phyloP scores from a whole-genome alignment of 2,888 invertebrate species.

The Lottia scabra region DNA sequence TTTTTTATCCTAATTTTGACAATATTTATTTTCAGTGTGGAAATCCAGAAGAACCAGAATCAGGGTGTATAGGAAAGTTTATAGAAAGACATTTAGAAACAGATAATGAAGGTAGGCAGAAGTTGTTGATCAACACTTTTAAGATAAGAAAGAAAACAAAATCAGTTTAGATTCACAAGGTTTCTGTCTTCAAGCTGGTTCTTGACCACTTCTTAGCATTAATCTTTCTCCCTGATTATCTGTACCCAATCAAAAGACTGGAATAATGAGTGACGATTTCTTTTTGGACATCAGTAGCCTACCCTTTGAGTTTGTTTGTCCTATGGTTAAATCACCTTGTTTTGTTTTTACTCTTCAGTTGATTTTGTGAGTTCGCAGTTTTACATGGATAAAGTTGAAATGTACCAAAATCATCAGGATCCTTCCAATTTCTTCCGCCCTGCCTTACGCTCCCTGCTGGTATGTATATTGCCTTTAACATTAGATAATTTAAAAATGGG shows the following conservation, averaged over 20 bases:
- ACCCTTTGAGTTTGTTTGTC: too few species aligned
- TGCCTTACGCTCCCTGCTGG: slow-evolving; percentile 62
- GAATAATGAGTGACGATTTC: too few species aligned
- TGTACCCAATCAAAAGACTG: too few species aligned
- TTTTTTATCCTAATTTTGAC: too few species aligned
- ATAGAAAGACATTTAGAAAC: slow-evolving; percentile 52
- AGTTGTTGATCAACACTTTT: background rate
- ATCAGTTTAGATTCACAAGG: too few species aligned
- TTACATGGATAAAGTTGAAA: slow-evolving; percentile 52
- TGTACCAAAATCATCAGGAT: slow-evolving; percentile 63
- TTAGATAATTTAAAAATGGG: slow-evolving; percentile 10
- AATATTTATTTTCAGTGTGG: slow-evolving; percentile 29
- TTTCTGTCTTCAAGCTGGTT: too few species aligned
- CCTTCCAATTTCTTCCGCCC: slow-evolving; percentile 66
- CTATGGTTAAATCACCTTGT: too few species aligned
- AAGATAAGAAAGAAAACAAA: too few species aligned
- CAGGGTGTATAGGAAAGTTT: slow-evolving; percentile 28
- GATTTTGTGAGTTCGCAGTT: slow-evolving; percentile 65
- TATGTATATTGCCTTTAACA: slow-evolving; percentile 37
- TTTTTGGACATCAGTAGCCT: too few species aligned
- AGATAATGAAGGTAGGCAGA: slow-evolving; percentile 59
- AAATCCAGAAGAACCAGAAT: slow-evolving; percentile 23
- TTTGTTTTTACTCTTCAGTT: slow-evolving; percentile 34
- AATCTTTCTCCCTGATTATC: too few species aligned
- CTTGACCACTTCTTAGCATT: too few species aligned